Evolutionary conservation across 2,888 invertebrate species (phyloP).

Genomic region (Gymnosoma rotundatum): DNA sequence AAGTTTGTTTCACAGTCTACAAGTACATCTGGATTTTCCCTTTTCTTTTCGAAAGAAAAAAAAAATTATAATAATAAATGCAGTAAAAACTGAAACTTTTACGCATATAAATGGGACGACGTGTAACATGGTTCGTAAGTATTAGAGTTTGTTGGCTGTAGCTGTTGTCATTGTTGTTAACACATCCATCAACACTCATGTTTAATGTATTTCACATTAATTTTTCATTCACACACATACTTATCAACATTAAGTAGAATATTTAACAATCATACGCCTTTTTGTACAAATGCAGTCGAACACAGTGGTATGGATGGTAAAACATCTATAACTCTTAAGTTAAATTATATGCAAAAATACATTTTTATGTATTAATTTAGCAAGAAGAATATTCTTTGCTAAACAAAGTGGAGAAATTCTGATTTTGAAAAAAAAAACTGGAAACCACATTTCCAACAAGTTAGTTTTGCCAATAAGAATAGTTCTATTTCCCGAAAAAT

Average conservation of each 20-base stretch:
- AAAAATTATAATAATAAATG: slow-evolving; percentile 10
- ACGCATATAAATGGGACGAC: slow-evolving; percentile 24
- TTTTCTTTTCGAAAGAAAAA: slow-evolving; percentile 6
- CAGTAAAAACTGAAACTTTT: slow-evolving; percentile 21
- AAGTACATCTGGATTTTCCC: slow-evolving; percentile 62
- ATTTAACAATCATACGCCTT: slow-evolving; percentile 58
- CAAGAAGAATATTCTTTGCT: no score
- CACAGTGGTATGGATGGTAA: not conserved
- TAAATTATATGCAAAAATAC: no score
- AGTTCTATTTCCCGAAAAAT: no score
- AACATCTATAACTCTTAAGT: not conserved
- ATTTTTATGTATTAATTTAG: no score
- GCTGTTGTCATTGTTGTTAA: slow-evolving; percentile 43
- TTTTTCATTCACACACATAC: slow-evolving; percentile 1
- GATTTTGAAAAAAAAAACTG: no score
- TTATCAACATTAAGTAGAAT: slow-evolving; percentile 8
- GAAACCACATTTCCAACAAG: no score
- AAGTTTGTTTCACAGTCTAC: slow-evolving; percentile 65
- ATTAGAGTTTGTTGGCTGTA: slow-evolving; percentile 22
- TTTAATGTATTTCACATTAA: slow-evolving; percentile 36
- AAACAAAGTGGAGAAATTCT: no score
- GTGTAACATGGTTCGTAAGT: slow-evolving; percentile 24
- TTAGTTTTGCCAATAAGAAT: no score
- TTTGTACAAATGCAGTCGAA: slow-evolving; percentile 2
- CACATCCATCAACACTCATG: slow-evolving; percentile 59